Conservation (phyloP, 1,140 invertebrate genomes). For the Spodoptera litura region DNA sequence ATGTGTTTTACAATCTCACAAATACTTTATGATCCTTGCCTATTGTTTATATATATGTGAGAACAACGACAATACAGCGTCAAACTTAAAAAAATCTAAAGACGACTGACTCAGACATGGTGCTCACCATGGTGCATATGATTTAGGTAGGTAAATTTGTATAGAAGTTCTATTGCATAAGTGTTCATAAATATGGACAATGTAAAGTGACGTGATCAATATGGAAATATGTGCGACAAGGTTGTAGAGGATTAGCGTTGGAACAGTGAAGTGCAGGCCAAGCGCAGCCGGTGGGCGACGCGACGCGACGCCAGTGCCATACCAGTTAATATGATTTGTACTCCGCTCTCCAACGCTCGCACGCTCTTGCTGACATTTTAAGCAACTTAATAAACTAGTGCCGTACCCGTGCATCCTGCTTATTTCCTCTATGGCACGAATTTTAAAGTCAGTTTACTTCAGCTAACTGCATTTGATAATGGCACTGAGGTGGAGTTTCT, state of each 20-base stretch:
- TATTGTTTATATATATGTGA: no score
- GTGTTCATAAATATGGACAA: not conserved
- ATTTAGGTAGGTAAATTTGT: no score
- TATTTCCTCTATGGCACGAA: conserved; percentile 36
- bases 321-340: conserved; percentile 80
- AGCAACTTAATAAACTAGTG: conserved; percentile 75
- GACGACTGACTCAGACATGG: no score
- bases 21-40: no score
- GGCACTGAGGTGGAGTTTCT: conserved; percentile 40
- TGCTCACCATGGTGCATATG: no score
- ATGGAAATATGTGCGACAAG: conserved; percentile 31
- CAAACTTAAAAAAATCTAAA: no score
- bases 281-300: conserved; percentile 52
- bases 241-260: conserved; percentile 60
- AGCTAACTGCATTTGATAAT: not conserved
- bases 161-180: not conserved
- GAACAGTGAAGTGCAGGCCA: conserved; percentile 60
- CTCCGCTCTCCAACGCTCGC: conserved; percentile 50
- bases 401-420: conserved; percentile 23
- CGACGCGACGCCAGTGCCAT: conserved; percentile 53
- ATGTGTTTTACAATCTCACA: no score
- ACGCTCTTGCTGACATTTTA: conserved; percentile 66
- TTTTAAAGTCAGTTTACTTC: conserved; percentile 40
- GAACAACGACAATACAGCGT: no score
- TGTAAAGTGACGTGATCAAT: not conserved